Conservation (phyloP, 2,797 vertebrate genomes). For the Graptemys geographica region DNA sequence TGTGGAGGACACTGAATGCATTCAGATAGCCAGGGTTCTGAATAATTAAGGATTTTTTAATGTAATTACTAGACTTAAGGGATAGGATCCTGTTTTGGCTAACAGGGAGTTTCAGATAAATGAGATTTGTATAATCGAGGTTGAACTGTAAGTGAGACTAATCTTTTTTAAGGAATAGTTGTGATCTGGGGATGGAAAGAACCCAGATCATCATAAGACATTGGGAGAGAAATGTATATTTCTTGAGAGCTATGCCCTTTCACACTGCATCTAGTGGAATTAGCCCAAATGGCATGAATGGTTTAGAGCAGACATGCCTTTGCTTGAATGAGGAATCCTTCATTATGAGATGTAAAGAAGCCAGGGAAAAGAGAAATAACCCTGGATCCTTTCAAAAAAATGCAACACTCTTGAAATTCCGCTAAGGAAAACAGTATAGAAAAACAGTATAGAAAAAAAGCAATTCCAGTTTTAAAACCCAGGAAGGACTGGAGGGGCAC, state of each 20-base stretch:
- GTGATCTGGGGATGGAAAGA: neutral
- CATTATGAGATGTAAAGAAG: neutral
- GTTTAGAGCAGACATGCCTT: neutral
- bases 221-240: neutral
- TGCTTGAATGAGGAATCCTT: neutral
- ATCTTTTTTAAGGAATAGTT: neutral
- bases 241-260: neutral
- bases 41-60: neutral
- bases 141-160: neutral
- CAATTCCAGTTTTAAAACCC: slow-evolving; percentile 66
- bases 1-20: neutral
- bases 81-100: neutral
- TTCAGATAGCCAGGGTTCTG: neutral
- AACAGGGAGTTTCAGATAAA: neutral
- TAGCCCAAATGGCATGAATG: neutral
- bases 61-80: neutral
- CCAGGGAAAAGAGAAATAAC: neutral
- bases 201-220: neutral
- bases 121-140: fast-evolving
- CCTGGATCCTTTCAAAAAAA: neutral
- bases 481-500: slow-evolving; percentile 34
- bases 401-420: slow-evolving; percentile 11
- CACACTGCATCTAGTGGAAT: neutral
- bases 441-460: slow-evolving; percentile 62
- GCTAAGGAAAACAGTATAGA: slow-evolving; percentile 19